Evolutionary conservation across 2,797 vertebrate genomes (phyloP).

Genomic region (Myotis planiceps): DNA sequence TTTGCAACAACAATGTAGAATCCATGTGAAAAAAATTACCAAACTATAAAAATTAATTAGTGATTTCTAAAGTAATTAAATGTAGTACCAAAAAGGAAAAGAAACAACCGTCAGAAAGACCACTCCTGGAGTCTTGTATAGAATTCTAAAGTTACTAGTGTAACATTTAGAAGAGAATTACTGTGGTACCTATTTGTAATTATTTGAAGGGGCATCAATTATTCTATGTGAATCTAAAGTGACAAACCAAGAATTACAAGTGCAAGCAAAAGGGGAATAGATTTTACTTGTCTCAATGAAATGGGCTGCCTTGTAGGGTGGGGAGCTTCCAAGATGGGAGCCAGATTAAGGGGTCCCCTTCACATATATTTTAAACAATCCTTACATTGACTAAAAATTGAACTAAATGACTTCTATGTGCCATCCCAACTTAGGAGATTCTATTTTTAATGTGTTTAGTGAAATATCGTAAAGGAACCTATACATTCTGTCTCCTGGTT

Average conservation of each 20-base stretch:
- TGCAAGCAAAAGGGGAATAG: not conserved
- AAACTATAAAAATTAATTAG: not conserved
- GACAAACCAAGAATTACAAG: not conserved
- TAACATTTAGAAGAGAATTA: not conserved
- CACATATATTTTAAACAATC: not conserved
- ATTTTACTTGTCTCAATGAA: not conserved
- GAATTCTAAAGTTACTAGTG: not conserved
- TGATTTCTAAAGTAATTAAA: not conserved
- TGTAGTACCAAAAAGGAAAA: not conserved
- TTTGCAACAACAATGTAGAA: not conserved
- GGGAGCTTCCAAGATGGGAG: not conserved
- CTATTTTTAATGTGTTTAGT: not conserved
- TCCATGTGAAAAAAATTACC: not conserved
- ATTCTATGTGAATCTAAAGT: not conserved
- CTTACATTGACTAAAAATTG: not conserved
- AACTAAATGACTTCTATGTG: not conserved
- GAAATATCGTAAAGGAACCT: not conserved
- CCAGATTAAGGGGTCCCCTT: not conserved
- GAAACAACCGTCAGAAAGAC: not conserved
- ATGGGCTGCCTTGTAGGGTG: not conserved
- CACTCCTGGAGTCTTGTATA: not conserved
- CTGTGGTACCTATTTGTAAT: not conserved
- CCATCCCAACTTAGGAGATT: not conserved
- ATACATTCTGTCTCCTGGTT: not conserved
- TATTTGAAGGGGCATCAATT: not conserved